Evolutionary conservation across 2,797 vertebrate species (phyloP).

Genomic region (Sebastes goodei): DNA sequence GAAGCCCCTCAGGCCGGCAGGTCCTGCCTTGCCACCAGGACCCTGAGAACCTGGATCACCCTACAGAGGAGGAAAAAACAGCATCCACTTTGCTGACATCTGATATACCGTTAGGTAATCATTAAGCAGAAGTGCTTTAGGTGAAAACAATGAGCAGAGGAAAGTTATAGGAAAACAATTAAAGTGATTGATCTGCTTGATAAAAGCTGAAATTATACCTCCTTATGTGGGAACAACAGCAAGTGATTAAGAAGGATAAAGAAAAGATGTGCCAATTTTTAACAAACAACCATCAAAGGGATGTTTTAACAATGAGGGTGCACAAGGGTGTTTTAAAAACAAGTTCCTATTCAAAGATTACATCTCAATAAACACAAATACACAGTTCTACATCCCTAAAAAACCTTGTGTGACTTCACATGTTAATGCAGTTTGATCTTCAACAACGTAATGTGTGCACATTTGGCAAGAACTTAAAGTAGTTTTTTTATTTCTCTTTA

Average conservation of each 20-base stretch:
- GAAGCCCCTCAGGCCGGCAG: conserved; percentile 93
- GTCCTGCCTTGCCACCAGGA: conserved; percentile 90
- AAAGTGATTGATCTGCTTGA: conserved; percentile 12
- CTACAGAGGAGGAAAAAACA: conserved; percentile 69
- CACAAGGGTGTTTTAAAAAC: background rate
- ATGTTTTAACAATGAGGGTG: background rate
- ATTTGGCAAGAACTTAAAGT: background rate
- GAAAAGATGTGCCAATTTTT: background rate
- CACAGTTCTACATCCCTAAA: background rate
- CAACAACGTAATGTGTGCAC: background rate
- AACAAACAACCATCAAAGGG: background rate
- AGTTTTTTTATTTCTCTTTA: background rate
- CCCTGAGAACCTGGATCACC: conserved; percentile 95
- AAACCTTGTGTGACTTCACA: background rate
- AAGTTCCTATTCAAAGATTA: background rate
- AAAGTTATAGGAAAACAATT: background rate
- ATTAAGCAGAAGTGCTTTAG: conserved; percentile 1
- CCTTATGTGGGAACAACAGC: conserved; percentile 16
- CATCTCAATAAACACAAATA: background rate
- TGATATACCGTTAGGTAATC: background rate
- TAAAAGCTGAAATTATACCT: conserved; percentile 24
- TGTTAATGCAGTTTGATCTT: background rate
- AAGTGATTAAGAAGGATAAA: conserved; percentile 14
- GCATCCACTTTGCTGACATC: background rate
- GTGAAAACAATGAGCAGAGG: conserved; percentile 10